Percentiles rank a stretch among this genome's conserved stretches.
phyloP scores from a whole-genome alignment of 1,140 invertebrate genomes.

The Cylas formicarius region DNA sequence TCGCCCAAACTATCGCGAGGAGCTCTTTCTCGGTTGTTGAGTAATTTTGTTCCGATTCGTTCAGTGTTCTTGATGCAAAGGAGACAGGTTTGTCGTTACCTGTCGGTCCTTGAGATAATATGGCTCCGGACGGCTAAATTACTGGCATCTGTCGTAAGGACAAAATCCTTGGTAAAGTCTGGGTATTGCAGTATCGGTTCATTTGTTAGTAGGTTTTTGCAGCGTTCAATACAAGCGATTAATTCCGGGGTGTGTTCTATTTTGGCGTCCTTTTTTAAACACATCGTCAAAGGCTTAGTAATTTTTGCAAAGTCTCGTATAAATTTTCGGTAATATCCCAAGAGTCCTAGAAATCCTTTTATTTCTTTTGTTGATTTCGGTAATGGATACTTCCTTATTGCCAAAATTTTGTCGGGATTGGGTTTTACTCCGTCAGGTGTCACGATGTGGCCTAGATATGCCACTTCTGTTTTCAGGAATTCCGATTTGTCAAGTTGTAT shows the following conservation, averaged over 20 bases:
- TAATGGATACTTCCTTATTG: constrained; percentile 21
- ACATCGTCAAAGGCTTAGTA: constrained; percentile 18
- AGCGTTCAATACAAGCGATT: constrained; percentile 13
- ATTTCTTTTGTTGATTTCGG: constrained; percentile 25
- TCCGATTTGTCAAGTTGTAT: constrained; percentile 32
- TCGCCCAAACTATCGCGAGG: constrained; percentile 14
- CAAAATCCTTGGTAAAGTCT: constrained; percentile 32
- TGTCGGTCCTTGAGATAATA: constrained; percentile 22
- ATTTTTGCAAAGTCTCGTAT: constrained; percentile 18
- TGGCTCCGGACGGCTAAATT: constrained; percentile 27
- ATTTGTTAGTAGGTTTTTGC: constrained; percentile 19
- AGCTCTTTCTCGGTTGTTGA: constrained; percentile 21
- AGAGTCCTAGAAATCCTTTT: constrained; percentile 21
- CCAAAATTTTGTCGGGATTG: constrained; percentile 24
- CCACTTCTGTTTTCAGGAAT: constrained; percentile 34
- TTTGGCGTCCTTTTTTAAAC: constrained; percentile 24
- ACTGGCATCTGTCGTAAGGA: constrained; percentile 33
- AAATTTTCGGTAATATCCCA: constrained; percentile 22
- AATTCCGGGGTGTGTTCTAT: constrained; percentile 13
- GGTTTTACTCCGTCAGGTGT: constrained; percentile 18
- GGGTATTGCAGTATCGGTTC: constrained; percentile 29
- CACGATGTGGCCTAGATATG: constrained; percentile 33
- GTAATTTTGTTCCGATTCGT: constrained; percentile 17
- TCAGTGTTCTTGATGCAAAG: constrained; percentile 28
- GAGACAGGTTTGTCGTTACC: constrained; percentile 18